Percentiles rank a stretch among this genome's conserved stretches.
These are phyloP conservation scores for Rotaria sp. DNA, from an alignment of 2,888 invertebrate species.

Conservation along the genomic window DNA sequence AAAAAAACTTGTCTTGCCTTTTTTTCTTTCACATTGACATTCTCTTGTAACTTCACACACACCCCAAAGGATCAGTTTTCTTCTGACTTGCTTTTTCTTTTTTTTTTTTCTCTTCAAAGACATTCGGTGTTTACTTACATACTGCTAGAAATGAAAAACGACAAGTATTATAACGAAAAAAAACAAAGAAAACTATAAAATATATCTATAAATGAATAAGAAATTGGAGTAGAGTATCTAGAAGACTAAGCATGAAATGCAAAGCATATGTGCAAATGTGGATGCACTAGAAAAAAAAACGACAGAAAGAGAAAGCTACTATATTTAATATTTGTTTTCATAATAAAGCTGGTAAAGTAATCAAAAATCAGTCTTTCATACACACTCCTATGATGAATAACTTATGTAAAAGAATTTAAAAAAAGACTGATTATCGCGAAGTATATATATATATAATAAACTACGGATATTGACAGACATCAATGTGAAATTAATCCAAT, in stretches of 20 bases:
- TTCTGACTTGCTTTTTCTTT: not conserved
- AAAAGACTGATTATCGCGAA: not conserved
- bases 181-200: not conserved
- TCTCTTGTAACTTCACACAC: not conserved
- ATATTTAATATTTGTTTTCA: not conserved
- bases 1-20: not conserved
- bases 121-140: not conserved
- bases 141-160: not conserved
- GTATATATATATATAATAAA: not conserved
- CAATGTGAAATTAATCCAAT: not conserved
- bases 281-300: not conserved
- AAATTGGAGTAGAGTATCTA: not conserved
- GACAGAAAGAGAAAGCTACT: not conserved
- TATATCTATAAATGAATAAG: not conserved
- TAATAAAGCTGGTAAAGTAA: not conserved
- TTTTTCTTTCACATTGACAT: not conserved
- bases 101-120: not conserved
- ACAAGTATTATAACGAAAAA: not conserved
- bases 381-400: not conserved
- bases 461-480: not conserved
- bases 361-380: not conserved
- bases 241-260: not conserved
- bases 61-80: slow-evolving; percentile 8
- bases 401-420: not conserved
- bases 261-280: not conserved